Conservation (phyloP, 2,797 vertebrate genomes). For the Sebastes hubbsi region DNA sequence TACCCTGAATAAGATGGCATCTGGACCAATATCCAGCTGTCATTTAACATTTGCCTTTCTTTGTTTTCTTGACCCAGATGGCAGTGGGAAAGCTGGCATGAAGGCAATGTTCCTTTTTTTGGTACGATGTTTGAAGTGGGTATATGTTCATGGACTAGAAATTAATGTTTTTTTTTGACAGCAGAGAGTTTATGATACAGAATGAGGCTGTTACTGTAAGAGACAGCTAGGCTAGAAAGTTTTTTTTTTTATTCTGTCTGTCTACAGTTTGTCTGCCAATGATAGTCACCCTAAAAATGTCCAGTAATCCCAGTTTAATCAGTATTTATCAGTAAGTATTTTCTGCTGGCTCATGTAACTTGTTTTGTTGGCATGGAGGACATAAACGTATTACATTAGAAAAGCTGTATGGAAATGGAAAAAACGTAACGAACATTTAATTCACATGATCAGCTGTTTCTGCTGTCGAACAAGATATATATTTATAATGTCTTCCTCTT, state of each 20-base stretch:
- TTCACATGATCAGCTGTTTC: too few relatives aligned
- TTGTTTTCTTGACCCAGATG: not conserved
- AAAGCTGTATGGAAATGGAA: too few relatives aligned
- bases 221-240: not conserved
- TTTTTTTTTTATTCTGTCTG: not conserved
- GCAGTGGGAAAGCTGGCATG: not conserved
- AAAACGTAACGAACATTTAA: too few relatives aligned
- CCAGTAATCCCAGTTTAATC: not conserved
- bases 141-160: not conserved
- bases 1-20: not conserved
- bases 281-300: not conserved
- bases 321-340: not conserved
- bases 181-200: not conserved
- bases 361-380: not conserved
- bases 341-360: not conserved
- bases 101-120: not conserved
- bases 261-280: not conserved
- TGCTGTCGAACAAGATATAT: too few relatives aligned
- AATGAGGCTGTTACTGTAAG: not conserved
- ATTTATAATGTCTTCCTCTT: too few relatives aligned
- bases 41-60: not conserved
- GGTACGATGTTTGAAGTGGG: not conserved
- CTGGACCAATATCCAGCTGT: not conserved
- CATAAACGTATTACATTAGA: not conserved
- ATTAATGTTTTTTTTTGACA: not conserved